phyloP scores from a whole-genome alignment of 2,113 vertebrate species.

The Turdus rufiventris region DNA sequence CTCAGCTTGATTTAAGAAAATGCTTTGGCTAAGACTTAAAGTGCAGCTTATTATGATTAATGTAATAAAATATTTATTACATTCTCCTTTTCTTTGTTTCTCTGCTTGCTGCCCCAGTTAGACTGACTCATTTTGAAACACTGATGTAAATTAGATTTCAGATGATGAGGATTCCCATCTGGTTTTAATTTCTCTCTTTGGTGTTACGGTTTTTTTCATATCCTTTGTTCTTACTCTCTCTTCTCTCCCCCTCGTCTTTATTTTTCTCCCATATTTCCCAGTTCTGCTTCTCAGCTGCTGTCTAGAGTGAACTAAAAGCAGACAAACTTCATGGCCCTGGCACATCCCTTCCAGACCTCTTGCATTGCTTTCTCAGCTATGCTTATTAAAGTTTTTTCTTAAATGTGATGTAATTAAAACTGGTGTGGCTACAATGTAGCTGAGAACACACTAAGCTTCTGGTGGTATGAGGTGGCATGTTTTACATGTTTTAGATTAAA shows the following conservation, averaged over 20 bases:
- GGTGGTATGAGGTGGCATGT: neutral
- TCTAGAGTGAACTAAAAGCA: neutral
- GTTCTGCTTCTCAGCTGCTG: neutral
- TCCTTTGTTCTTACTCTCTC: constrained; percentile 16
- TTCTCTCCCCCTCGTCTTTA: neutral
- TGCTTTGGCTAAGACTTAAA: constrained; percentile 61
- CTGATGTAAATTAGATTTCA: constrained; percentile 59
- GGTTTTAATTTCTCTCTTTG: constrained; percentile 34
- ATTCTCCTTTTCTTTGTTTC: constrained; percentile 41
- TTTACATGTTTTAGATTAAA: neutral
- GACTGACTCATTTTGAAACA: constrained; percentile 54
- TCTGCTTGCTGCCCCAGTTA: constrained; percentile 23
- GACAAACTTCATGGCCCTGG: neutral
- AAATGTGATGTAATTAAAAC: neutral
- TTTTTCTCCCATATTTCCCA: neutral
- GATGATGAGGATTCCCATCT: constrained; percentile 48
- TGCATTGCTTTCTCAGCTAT: neutral
- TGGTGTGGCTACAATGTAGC: neutral
- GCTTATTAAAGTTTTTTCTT: neutral
- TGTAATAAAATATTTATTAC: constrained; percentile 73
- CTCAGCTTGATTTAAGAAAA: constrained; percentile 77
- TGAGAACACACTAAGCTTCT: neutral
- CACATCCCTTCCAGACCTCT: neutral
- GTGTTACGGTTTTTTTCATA: neutral
- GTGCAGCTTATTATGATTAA: constrained; percentile 71